Conservation (phyloP, 1,140 invertebrate genomes). For the Solenopsis invicta region DNA sequence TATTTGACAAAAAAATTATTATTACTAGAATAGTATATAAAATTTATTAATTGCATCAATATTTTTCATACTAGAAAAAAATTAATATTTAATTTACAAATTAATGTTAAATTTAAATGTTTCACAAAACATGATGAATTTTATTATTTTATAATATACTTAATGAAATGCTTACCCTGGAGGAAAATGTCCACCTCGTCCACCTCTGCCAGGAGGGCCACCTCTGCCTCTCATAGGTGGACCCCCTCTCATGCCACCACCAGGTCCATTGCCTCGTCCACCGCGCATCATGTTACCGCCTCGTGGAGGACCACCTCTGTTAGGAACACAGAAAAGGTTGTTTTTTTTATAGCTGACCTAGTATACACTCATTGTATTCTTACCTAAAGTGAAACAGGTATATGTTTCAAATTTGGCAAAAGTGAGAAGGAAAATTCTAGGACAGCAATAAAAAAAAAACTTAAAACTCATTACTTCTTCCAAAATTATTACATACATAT, state of each 20-base stretch:
- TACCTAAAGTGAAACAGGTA: too few species aligned
- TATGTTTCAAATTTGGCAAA: too few species aligned
- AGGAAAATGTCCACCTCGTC: slow-evolving; percentile 84
- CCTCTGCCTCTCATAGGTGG: slow-evolving; percentile 84
- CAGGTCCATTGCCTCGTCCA: slow-evolving; percentile 81
- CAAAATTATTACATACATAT: slow-evolving; percentile 19
- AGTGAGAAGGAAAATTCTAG: too few species aligned
- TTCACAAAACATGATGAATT: neutral
- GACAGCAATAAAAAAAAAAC: too few species aligned
- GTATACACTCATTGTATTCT: too few species aligned
- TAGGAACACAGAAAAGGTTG: too few species aligned
- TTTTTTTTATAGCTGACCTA: too few species aligned
- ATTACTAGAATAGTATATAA: neutral
- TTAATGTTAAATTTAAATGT: neutral
- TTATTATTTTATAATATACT: slow-evolving; percentile 18
- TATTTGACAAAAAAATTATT: too few species aligned
- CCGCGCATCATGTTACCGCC: slow-evolving; percentile 84
- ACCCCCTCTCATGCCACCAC: slow-evolving; percentile 83
- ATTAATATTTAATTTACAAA: slow-evolving; percentile 17
- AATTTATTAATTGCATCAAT: slow-evolving; percentile 13
- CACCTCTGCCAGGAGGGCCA: slow-evolving; percentile 82
- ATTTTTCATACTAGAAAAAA: neutral
- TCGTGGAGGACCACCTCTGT: slow-evolving; percentile 83
- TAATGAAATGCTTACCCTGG: slow-evolving; percentile 78
- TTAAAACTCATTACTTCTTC: neutral